Evolutionary conservation across 2,888 invertebrate species (phyloP), one percentile per base, ranked within the genome.

Genomic region (Agapetus fuscipes): DNA sequence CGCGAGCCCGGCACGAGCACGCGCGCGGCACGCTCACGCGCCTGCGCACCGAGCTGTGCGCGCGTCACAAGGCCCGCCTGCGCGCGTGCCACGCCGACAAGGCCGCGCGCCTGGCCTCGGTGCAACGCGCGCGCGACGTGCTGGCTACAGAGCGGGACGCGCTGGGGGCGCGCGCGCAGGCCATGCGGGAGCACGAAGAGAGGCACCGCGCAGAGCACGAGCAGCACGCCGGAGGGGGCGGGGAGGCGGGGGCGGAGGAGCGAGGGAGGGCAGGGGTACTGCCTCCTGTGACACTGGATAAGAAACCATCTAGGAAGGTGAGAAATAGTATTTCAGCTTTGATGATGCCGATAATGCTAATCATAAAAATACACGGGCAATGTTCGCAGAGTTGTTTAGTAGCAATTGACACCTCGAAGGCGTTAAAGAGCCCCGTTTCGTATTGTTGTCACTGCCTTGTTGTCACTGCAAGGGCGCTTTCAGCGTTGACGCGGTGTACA

Each of bases 31-130:
- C 66, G 0, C 60, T 70, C 32, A 57, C 60, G 2, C 58, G 56
- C 17, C 56, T 65, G 46, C 60, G 68, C 13, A 70, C 67, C 4
- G 70, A 70, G 11, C 49, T 69, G 30, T 56, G 59, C 32, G 56
- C 60, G 43, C 66, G 67, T 33, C 57, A 69, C 16, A 63, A 64
- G 48, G 55, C 61, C 12, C 51, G 63, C 25, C 55, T 65, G 26
- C 67, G 68, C 32, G 69, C 68, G 42, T 66, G 64, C 30, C 64
- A 66, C 39, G 47, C 52, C 2, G 66, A 67, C 37, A 68, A 68
- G 50, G 20, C 20, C 4, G 4, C 20, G 4, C 5, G 13, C 4
- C 28, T 28, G 28, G 28, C 28, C 4, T 5, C 4, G 4, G n/a
- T n/a, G 4, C 28, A n/a, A 5, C 28, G 28, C n/a, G 4, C n/a